A percentile compares a stretch with the other conserved stretches of the same genome.
phyloP scores from a whole-genome alignment of 2,797 vertebrate genomes.

The Scyliorhinus canicula region DNA sequence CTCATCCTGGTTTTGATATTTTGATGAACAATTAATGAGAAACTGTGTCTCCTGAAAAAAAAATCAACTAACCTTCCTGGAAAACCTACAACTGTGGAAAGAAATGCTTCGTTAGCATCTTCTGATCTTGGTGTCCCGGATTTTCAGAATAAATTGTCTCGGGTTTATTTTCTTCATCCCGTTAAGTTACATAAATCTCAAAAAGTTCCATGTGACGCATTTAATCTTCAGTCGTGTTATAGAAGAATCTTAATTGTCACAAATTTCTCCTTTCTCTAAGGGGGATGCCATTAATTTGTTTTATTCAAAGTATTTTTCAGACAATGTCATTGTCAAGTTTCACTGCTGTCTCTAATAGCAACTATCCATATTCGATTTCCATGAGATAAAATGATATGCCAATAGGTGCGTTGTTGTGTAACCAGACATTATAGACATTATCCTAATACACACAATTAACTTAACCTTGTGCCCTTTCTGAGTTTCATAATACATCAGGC shows the following conservation, averaged over 20 bases:
- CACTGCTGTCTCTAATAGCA: background rate
- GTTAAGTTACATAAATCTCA: background rate
- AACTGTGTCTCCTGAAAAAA: background rate
- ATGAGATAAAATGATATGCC: background rate
- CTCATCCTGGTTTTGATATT: background rate
- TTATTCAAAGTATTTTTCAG: background rate
- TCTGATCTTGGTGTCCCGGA: too few species aligned
- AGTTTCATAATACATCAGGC: background rate
- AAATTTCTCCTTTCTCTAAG: background rate
- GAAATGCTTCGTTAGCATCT: background rate
- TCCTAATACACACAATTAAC: background rate
- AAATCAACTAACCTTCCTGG: background rate
- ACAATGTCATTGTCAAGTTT: background rate
- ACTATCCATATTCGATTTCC: background rate
- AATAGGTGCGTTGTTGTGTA: background rate
- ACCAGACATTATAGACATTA: background rate
- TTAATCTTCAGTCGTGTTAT: background rate
- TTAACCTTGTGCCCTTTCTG: background rate
- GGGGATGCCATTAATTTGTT: background rate
- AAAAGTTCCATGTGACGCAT: background rate
- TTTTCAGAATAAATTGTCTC: background rate
- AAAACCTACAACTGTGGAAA: background rate
- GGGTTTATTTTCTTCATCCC: background rate
- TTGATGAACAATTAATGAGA: background rate
- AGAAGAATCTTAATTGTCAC: background rate